Evolutionary conservation across 2,888 invertebrate genomes (phyloP).

Genomic region (Cremastinae sp.): DNA sequence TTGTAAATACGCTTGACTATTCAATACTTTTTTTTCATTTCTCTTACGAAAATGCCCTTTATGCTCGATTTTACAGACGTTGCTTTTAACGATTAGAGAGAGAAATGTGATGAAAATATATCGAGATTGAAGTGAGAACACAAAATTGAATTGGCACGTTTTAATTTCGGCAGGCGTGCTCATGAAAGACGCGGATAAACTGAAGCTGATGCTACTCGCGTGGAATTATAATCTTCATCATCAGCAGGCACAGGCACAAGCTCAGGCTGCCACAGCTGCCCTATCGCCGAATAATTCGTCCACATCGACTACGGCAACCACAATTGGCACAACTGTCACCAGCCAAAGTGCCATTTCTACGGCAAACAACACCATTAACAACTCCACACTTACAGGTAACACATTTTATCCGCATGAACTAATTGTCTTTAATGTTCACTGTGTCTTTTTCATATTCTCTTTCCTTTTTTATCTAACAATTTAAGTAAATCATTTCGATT

Average conservation of each 20-base stretch:
- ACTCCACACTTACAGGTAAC: slow-evolving; percentile 79
- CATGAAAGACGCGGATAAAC: slow-evolving; percentile 92
- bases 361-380: slow-evolving; percentile 79
- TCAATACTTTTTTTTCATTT: neutral
- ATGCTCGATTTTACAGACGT: neutral
- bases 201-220: slow-evolving; percentile 93
- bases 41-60: neutral
- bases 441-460: neutral
- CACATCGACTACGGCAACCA: slow-evolving; percentile 75
- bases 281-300: slow-evolving; percentile 78
- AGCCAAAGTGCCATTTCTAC: slow-evolving; percentile 79
- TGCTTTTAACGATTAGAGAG: neutral
- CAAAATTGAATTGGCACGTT: slow-evolving; percentile 70
- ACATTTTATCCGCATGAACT: slow-evolving; percentile 65
- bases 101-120: neutral
- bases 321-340: slow-evolving; percentile 76
- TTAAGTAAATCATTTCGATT: neutral
- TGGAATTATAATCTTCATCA: slow-evolving; percentile 92
- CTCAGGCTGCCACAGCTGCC: slow-evolving; percentile 76
- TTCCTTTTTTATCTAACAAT: neutral
- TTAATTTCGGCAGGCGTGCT: slow-evolving; percentile 80
- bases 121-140: slow-evolving; percentile 19
- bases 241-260: slow-evolving; percentile 75
- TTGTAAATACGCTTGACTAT: neutral
- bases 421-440: neutral